Evolutionary conservation across 1,140 invertebrate genomes (phyloP), one percentile per base, ranked within the genome.

Genomic region (Camponotus floridanus): DNA sequence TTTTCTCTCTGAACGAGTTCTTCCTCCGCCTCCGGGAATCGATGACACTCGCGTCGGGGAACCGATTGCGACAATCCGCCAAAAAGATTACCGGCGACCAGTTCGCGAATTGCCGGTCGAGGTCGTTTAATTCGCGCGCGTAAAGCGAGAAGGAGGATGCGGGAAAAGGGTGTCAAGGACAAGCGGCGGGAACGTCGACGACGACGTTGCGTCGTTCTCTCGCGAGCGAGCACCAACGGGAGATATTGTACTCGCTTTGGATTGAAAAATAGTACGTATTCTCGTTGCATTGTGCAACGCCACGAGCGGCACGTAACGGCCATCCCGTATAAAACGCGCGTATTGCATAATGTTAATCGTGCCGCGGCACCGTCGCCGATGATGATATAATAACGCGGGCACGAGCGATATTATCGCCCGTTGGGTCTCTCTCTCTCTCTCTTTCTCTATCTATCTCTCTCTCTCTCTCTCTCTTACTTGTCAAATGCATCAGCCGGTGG

Each of bases 101-200:
- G 42, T 78, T 78, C n/a, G 78, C 76, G 68, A 79, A 88, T 88
- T 73, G 55, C 87, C 68, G 84, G 55, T 84, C 68, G 84, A 86
- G 83, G 64, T 78, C 18, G 51, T 67, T 86, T 78, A 78, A 89
- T 89, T 89, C 65, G 65, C 57, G 70, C 55, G 68, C 76, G 15
- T 51, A 51, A 84, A 79, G 57, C 59, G 62, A 65, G 42, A 61
- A 68, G 74, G 59, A 33, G 39, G 67, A 78, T 31, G 81, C 45
- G 48, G 48, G 48, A 85, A 80, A 93, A 94, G 91, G 91, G 85
- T 94, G 93, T 94, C 93, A 94, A 94, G 93, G 93, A 94, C 92
- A 91, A 86, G 31, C 55, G 45, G 13, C 71, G 78, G 62, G 74
- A 86, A 86, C 55, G 51, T 62, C 39, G 73, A 42, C 8, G 42